Evolutionary conservation across 2,113 vertebrate species (phyloP).

Genomic region (Vulpes ferrilata): DNA sequence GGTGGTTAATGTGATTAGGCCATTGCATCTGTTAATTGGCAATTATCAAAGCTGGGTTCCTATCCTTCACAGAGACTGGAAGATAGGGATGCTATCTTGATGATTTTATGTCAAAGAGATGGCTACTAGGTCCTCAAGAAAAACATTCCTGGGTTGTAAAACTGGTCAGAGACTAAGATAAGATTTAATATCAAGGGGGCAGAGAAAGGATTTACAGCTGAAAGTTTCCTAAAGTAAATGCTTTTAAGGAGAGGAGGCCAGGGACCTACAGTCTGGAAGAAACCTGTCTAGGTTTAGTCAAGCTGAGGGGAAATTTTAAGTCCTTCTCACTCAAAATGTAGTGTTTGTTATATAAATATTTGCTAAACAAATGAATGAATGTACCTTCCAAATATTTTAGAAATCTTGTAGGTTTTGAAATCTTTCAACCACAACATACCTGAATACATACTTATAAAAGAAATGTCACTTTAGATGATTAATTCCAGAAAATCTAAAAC

Average conservation of each 20-base stretch:
- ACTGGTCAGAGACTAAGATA: background rate
- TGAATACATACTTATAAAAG: background rate
- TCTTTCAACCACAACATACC: background rate
- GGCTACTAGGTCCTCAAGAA: background rate
- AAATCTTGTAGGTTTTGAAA: background rate
- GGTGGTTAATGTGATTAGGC: background rate
- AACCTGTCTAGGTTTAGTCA: background rate
- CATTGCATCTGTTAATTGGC: background rate
- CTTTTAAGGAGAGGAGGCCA: background rate
- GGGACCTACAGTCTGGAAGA: background rate
- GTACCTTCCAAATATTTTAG: background rate
- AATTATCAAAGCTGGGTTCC: background rate
- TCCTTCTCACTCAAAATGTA: background rate
- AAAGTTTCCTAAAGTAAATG: background rate
- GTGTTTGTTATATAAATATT: slow-evolving; percentile 27
- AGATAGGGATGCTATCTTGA: background rate
- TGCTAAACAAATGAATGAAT: background rate
- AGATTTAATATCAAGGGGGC: background rate
- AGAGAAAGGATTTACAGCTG: background rate
- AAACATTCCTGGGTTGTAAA: background rate
- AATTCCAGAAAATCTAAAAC: background rate
- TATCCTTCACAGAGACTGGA: background rate
- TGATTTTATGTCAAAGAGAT: background rate
- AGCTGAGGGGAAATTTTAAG: background rate
- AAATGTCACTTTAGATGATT: background rate